phyloP scores from a whole-genome alignment of 2,113 vertebrate genomes.

The Sapayoa aenigma region DNA sequence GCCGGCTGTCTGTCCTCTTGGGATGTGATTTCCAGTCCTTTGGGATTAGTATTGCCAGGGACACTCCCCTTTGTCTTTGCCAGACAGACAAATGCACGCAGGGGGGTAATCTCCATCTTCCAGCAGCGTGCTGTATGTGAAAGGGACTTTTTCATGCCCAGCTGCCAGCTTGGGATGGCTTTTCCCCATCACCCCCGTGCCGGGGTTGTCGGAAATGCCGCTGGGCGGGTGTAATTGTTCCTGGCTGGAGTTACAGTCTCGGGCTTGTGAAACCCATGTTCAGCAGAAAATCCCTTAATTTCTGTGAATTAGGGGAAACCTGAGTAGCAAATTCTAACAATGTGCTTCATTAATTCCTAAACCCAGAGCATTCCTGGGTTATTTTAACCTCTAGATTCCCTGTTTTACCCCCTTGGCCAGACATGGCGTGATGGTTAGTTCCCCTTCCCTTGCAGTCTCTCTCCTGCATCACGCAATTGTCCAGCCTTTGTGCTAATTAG shows the following conservation, averaged over 20 bases:
- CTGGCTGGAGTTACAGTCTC: not conserved
- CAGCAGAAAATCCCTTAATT: conserved; percentile 18
- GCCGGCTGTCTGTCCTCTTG: fast-evolving
- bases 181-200: not conserved
- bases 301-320: conserved; percentile 43
- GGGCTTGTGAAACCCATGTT: not conserved
- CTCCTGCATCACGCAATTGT: not conserved
- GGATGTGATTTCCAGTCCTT: not conserved
- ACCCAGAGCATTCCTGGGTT: not conserved
- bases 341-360: conserved; percentile 18
- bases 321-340: conserved; percentile 15
- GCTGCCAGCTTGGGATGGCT: not conserved
- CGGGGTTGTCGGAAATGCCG: not conserved
- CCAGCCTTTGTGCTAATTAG: not conserved
- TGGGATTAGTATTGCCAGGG: not conserved
- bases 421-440: not conserved
- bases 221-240: not conserved
- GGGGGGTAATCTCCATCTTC: not conserved
- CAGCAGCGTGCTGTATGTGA: not conserved
- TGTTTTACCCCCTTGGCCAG: fast-evolving
- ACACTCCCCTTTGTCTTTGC: not conserved
- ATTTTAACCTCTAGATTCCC: not conserved
- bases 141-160: not conserved
- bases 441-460: not conserved
- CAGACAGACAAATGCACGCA: not conserved